Conservation (phyloP, 2,797 vertebrate species). For the Poeciliopsis presidionis region DNA sequence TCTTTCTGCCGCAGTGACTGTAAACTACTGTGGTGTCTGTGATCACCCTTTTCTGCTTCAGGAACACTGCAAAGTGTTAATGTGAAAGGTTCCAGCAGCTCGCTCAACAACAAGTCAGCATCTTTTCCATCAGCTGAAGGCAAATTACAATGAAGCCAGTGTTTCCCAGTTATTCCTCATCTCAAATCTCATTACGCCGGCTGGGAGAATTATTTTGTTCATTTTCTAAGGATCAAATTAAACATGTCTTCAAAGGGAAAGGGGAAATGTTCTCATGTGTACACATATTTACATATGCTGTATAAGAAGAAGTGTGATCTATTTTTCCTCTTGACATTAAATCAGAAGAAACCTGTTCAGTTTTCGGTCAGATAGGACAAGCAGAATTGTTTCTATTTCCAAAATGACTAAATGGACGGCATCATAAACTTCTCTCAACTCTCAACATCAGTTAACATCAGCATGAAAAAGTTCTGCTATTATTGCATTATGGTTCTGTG, state of each 20-base stretch:
- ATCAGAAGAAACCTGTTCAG: neutral
- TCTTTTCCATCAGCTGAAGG: conserved; percentile 70
- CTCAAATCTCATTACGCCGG: conserved; percentile 29
- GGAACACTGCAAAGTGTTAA: conserved; percentile 70
- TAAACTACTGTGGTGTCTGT: conserved; percentile 31
- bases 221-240: conserved; percentile 43
- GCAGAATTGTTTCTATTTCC: neutral
- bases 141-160: conserved; percentile 78
- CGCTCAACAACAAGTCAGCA: conserved; percentile 63
- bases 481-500: neutral
- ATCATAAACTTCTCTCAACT: neutral
- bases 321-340: neutral
- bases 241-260: conserved; percentile 21
- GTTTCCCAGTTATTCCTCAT: conserved; percentile 42
- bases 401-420: neutral
- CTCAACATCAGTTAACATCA: neutral
- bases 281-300: neutral
- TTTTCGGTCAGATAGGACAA: neutral
- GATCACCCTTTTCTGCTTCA: conserved; percentile 36
- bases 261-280: neutral
- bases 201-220: conserved; percentile 27
- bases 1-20: conserved; percentile 6
- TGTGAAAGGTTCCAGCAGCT: conserved; percentile 59
- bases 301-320: neutral
- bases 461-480: neutral